These are phyloP conservation scores for Bedellia somnulentella DNA, from an alignment of 2,888 invertebrate genomes.

Conservation along the genomic window DNA sequence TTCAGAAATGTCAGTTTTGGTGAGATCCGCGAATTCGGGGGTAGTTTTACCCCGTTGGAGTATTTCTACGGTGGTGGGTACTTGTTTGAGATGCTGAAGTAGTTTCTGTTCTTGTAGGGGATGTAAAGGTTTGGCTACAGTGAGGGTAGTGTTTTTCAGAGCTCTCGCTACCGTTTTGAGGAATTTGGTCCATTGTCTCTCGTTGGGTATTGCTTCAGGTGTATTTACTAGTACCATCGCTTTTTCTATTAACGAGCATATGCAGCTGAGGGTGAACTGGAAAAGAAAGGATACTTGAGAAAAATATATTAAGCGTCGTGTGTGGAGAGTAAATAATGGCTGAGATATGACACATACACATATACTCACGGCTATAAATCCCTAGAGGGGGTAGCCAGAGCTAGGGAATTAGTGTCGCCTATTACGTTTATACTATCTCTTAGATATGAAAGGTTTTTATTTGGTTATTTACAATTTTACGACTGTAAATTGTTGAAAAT, in stretches of 20 bases:
- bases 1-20: constrained; percentile 32
- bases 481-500: no score
- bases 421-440: no score
- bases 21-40: constrained; percentile 35
- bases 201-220: constrained; percentile 40
- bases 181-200: constrained; percentile 58
- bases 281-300: no score
- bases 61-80: constrained; percentile 42
- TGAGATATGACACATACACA: not conserved
- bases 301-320: no score
- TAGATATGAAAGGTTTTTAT: no score
- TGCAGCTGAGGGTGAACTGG: constrained; percentile 39
- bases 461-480: no score
- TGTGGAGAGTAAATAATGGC: constrained; percentile 12
- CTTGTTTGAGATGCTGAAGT: constrained; percentile 26
- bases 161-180: constrained; percentile 51
- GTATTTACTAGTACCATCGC: constrained; percentile 31
- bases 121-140: constrained; percentile 26
- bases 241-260: constrained; percentile 35
- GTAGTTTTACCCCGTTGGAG: constrained; percentile 34
- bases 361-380: no score
- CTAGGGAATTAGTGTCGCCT: no score
- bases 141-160: constrained; percentile 28
- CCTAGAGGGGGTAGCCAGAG: no score
- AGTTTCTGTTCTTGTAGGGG: constrained; percentile 24